Percentiles rank a stretch among this genome's conserved stretches.
Conservation (phyloP, 2,797 vertebrate genomes). For the Anguilla obscura region DNA sequence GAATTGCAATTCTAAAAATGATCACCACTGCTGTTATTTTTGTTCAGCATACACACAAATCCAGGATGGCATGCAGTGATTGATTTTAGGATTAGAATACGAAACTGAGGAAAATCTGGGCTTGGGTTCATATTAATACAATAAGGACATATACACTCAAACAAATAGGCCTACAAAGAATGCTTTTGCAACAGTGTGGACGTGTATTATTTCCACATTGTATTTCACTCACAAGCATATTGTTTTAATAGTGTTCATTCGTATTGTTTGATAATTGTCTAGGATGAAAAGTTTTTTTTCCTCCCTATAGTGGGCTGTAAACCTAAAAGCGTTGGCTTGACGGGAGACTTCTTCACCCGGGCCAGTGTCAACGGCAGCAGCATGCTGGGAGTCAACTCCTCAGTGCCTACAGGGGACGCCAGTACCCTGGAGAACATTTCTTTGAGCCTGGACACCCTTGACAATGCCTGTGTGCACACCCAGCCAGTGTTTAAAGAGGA, state of each 20-base stretch:
- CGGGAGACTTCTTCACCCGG: constrained; percentile 55
- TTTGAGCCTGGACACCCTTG: not conserved
- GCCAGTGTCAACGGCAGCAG: constrained; percentile 56
- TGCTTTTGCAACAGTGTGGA: constrained; percentile 35
- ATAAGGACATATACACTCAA: not conserved
- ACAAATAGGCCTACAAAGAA: not conserved
- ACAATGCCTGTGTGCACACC: constrained; percentile 72
- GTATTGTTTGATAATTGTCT: not conserved
- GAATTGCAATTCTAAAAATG: not conserved
- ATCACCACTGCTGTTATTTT: not conserved
- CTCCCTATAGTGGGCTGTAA: constrained; percentile 76
- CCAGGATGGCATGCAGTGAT: not conserved
- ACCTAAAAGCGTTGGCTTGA: constrained; percentile 68
- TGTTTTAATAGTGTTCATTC: not conserved
- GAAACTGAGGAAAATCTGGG: not conserved
- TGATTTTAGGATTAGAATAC: not conserved
- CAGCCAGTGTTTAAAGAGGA: constrained; percentile 81
- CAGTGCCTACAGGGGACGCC: constrained; percentile 46
- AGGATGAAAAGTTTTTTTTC: not conserved
- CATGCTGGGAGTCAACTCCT: constrained; percentile 56
- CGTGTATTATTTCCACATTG: not conserved
- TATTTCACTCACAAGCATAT: not conserved
- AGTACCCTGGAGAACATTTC: not conserved
- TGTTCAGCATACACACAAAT: not conserved
- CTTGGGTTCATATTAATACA: not conserved